Evolutionary conservation across 2,113 vertebrate species (phyloP), one percentile per base, ranked within the genome.

Genomic region (Phalacrocorax aristotelis): DNA sequence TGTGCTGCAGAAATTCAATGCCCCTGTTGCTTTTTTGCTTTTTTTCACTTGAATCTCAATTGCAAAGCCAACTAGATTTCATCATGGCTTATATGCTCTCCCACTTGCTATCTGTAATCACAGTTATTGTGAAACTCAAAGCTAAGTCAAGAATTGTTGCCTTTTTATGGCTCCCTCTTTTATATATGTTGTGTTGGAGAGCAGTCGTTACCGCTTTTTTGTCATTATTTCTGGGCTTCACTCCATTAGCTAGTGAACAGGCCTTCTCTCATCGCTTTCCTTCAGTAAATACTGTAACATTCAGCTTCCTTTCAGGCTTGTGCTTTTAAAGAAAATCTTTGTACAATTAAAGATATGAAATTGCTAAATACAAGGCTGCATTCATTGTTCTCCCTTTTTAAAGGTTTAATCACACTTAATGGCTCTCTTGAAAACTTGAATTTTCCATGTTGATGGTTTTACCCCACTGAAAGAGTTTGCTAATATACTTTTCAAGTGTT

Each of bases 251-350:
- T 96, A 95, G 95, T 90, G 97, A 97, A 92, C 91, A 54, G 96
- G 95, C 94, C 97, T 98, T 97, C 94, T 98, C 98, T 98, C 95
- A 95, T 95, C 95, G 38, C 95, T 96, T 96, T 92, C 97, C 96
- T 96, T 90, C 96, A 95, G 96, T 97, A 98, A 98, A 98, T 95
- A 97, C 97, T 94, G 86, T 92, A 96, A 97, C 97, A 97, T 97
- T 98, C 98, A 97, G 95, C 95, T 87, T 97, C 97, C 97, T 98
- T 98, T 98, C 98, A 98, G 97, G 97, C 93, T 95, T 96, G 93
- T 97, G 98, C 98, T 98, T 98, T 98, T 98, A 98, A 98, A 98
- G 98, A 98, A 98, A 98, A 98, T 98, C 98, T 98, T 98, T 97
- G 98, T 96, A 98, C 98, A 98, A 98, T 98, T 98, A 98, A 98